Base-by-base conservation (phyloP, 1,140 invertebrate genomes). In the Drosophila burlai region DNA sequence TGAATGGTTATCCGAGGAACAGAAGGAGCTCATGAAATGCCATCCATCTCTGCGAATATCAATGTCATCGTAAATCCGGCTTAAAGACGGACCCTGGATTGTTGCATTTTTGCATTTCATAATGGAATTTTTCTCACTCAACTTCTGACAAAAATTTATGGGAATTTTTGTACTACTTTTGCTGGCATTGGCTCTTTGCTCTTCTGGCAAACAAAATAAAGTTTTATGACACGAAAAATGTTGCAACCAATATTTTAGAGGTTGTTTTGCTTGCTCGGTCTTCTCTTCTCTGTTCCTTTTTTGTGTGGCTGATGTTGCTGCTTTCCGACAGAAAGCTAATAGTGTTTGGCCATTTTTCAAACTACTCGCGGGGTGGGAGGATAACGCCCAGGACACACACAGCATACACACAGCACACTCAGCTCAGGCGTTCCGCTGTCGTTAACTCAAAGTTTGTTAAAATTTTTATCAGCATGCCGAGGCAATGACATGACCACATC, bases 271-370 rank as follows among this genome's bases (percentile, higher is more conserved):
- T 65, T 16, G 49, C 46, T 59, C 29, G 26, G 50, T 54, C n/a
- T 34, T 18, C 29, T 18, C n/a, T 31, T 18, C 61, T 62, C 18
- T 43, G 8, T 38, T 13, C 6, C 6, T 21, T 4, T 63, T 58
- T 42, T 36, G 63, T 75, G 50, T 57, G 46, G 52, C 26, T 74
- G 73, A 40, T 76, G 46, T 26, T 76, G 34, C 54, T 75, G 62
- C 74, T 76, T 55, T 60, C 54, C 60, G 49, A 75, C 67, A 79
- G 69, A 67, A 84, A 90, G 85, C 85, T 90, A 89, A 89, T 90
- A 90, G 85, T 85, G 86, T 85, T 90, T 90, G 86, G 76, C 68
- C 85, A 90, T 90, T 90, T 90, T 90, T 90, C 85, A 91, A 90
- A 82, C 80, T 79, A 67, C 55, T 68, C 49, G 49, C 58, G 31